Conservation (phyloP, 1,140 invertebrate species). For the Mycetomoellerius zeteki region DNA sequence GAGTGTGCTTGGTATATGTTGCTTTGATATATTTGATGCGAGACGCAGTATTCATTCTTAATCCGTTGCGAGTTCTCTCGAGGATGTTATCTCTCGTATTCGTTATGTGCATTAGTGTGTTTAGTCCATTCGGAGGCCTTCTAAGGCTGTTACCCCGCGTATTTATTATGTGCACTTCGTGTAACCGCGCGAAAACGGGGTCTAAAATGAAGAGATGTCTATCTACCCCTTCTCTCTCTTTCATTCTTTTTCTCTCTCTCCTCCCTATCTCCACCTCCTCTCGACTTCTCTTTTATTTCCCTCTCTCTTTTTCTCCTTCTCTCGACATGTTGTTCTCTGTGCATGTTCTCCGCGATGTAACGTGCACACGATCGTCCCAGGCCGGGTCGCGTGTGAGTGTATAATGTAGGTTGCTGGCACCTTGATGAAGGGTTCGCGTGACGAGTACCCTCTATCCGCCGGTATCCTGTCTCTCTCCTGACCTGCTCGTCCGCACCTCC, state of each 20-base stretch:
- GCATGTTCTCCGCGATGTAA: conserved; percentile 71
- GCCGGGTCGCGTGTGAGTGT: conserved; percentile 80
- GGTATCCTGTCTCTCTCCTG: conserved; percentile 84
- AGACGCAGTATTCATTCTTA: not conserved
- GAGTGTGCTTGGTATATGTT: not conserved
- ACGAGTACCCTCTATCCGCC: conserved; percentile 82
- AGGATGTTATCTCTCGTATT: conserved; percentile 34
- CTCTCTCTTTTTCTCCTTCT: conserved; percentile 61
- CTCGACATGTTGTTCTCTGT: conserved; percentile 55
- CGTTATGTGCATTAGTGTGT: conserved; percentile 51
- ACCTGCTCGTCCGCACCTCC: conserved; percentile 84
- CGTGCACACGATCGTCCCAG: conserved; percentile 72
- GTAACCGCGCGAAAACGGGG: conserved; percentile 58
- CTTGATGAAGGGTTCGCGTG: conserved; percentile 86
- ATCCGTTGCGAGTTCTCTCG: not conserved
- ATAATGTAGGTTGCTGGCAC: conserved; percentile 83
- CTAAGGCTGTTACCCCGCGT: conserved; percentile 56
- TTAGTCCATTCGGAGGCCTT: conserved; percentile 51
- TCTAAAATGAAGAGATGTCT: conserved; percentile 70
- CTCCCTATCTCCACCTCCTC: conserved; percentile 34
- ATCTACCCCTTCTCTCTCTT: conserved; percentile 15
- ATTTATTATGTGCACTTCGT: conserved; percentile 61
- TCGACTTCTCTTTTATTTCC: conserved; percentile 58
- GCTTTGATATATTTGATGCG: conserved; percentile 16
- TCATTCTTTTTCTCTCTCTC: not conserved